A percentile compares a stretch with the other conserved stretches of the same genome.
Conservation (phyloP, 2,888 invertebrate genomes). For the Drosophila anomalata region DNA sequence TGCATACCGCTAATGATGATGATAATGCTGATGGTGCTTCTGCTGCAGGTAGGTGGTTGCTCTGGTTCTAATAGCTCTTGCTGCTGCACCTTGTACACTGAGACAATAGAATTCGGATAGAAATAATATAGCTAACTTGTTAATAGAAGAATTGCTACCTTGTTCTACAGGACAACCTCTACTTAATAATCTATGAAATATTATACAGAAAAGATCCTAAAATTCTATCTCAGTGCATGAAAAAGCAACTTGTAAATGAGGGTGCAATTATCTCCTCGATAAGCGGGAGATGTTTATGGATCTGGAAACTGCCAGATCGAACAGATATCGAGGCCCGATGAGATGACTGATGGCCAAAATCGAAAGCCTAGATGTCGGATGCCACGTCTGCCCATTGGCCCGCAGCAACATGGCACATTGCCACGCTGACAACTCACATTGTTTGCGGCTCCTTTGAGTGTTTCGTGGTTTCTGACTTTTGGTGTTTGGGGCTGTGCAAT, state of each 20-base stretch:
- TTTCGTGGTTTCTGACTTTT: slow-evolving; percentile 44
- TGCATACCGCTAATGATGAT: slow-evolving; percentile 47
- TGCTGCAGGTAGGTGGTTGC: slow-evolving; percentile 40
- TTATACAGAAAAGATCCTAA: background rate
- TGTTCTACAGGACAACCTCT: too few relatives aligned
- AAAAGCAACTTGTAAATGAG: slow-evolving; percentile 1
- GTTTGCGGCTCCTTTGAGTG: slow-evolving; percentile 68
- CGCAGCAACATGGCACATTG: slow-evolving; percentile 19
- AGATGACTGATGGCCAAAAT: slow-evolving; percentile 14
- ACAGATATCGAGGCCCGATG: background rate
- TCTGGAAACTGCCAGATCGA: background rate
- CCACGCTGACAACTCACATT: slow-evolving; percentile 64
- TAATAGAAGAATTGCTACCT: too few relatives aligned
- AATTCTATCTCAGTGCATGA: background rate
- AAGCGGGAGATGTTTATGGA: slow-evolving; percentile 23
- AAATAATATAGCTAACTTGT: background rate
- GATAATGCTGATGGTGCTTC: slow-evolving; percentile 34
- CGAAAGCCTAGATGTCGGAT: slow-evolving; percentile 7
- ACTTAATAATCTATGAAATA: background rate
- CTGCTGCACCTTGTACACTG: slow-evolving; percentile 14
- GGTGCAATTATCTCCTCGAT: slow-evolving; percentile 35
- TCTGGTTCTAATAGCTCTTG: slow-evolving; percentile 30
- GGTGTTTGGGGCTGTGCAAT: slow-evolving; percentile 60
- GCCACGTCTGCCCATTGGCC: background rate
- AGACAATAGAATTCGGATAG: background rate